These are phyloP conservation scores for Lepus townsendii DNA, from an alignment of 2,797 vertebrate species.

Conservation along the genomic window DNA sequence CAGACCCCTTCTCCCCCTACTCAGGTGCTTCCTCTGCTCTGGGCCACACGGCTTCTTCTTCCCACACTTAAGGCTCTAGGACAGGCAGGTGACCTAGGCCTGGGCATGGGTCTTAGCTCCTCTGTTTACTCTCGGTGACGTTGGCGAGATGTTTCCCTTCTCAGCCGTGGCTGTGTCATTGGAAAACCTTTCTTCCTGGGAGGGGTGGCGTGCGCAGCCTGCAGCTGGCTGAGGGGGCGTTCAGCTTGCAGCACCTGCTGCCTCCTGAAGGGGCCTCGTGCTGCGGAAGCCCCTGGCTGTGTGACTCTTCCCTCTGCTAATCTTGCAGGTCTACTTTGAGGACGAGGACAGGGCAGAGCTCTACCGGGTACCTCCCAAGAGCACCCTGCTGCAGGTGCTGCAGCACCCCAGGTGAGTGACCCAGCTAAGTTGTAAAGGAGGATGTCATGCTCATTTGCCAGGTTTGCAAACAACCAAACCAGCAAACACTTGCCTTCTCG, in stretches of 20 bases:
- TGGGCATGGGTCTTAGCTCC: background rate
- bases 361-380: constrained; percentile 88
- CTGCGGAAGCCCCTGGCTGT: background rate
- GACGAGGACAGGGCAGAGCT: constrained; percentile 91
- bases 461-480: background rate
- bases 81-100: background rate
- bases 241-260: background rate
- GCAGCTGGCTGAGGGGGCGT: background rate
- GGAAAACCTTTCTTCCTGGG: background rate
- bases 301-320: background rate
- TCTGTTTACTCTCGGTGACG: background rate
- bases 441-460: background rate
- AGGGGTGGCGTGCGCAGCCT: background rate
- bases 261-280: background rate
- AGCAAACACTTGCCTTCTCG: background rate
- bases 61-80: background rate
- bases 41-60: background rate
- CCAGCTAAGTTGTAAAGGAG: background rate
- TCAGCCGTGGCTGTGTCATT: background rate
- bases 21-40: background rate
- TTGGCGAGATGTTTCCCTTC: background rate
- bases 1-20: background rate
- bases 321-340: constrained; percentile 95
- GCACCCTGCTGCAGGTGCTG: constrained; percentile 91
- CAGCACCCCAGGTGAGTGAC: constrained; percentile 93